phyloP scores from a whole-genome alignment of 2,888 invertebrate genomes.

The Dasypogon diadema region DNA sequence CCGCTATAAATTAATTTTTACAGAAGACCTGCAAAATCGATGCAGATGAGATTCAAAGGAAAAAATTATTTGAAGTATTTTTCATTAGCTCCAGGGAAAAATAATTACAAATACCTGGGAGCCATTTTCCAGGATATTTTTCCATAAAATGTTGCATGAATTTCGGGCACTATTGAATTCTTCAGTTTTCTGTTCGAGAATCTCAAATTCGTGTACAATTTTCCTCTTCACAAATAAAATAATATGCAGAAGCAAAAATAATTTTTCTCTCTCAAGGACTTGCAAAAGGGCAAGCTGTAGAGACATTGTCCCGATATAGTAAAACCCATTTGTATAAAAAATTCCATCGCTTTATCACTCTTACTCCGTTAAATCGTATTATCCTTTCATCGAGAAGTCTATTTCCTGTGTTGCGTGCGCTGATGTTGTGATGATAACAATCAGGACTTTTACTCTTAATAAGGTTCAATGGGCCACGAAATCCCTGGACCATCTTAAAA shows the following conservation, averaged over 20 bases:
- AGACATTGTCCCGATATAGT: too few relatives aligned
- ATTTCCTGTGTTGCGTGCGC: background rate
- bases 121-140: background rate
- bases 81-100: conserved; percentile 30
- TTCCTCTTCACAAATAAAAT: background rate
- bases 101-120: conserved; percentile 18
- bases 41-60: background rate
- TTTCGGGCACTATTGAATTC: background rate
- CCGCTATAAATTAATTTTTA: too few relatives aligned
- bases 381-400: conserved; percentile 27
- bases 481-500: conserved; percentile 15
- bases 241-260: too few relatives aligned
- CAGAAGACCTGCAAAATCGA: too few relatives aligned
- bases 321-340: background rate
- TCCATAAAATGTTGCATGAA: background rate
- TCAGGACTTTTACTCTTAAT: conserved; percentile 23
- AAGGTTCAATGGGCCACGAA: conserved; percentile 25
- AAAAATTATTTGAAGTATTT: conserved; percentile 32
- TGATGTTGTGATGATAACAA: background rate
- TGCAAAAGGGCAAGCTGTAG: too few relatives aligned
- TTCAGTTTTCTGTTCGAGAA: background rate
- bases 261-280: background rate
- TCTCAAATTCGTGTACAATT: background rate
- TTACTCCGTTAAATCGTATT: conserved; percentile 19
- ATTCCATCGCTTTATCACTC: conserved; percentile 3